A percentile compares a stretch with the other conserved stretches of the same genome.
phyloP scores from a whole-genome alignment of 2,113 vertebrate species.

The Myrmecobius fasciatus region DNA sequence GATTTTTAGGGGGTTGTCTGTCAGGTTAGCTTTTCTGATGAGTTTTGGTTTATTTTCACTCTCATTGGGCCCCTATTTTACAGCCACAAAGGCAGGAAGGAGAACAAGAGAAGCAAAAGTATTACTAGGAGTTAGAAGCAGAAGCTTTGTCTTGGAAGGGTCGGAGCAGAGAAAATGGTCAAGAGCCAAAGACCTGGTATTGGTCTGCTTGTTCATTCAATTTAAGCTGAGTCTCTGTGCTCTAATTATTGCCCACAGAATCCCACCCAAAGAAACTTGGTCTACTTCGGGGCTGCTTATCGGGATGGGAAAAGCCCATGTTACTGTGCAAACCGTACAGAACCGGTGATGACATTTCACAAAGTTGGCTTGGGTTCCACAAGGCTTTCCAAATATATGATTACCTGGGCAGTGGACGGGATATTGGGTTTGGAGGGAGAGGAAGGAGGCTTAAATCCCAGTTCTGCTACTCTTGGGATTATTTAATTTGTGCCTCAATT shows the following conservation, averaged over 20 bases:
- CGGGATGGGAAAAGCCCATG: not conserved
- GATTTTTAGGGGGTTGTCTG: not conserved
- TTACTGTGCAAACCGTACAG: not conserved
- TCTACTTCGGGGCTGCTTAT: not conserved
- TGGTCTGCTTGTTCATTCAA: not conserved
- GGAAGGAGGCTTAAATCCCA: not conserved
- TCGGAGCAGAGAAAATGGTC: not conserved
- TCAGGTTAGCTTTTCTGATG: not conserved
- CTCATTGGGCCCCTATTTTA: not conserved
- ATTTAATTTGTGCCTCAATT: not conserved
- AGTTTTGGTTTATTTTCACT: not conserved
- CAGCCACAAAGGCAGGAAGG: slow-evolving; percentile 11
- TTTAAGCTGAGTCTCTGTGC: slow-evolving; percentile 11
- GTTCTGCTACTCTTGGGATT: not conserved
- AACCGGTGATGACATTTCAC: not conserved
- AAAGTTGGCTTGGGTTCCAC: not conserved
- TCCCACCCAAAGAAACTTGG: not conserved
- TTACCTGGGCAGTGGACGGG: no score
- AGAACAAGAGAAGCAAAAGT: slow-evolving; percentile 1
- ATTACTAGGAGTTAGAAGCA: not conserved
- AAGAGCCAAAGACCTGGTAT: not conserved
- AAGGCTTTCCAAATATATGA: slow-evolving; percentile 1
- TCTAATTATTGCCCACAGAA: not conserved
- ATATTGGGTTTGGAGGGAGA: not conserved
- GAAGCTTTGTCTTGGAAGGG: not conserved